Evolutionary conservation across 2,113 vertebrate species (phyloP).

Genomic region (Nycticebus coucang): DNA sequence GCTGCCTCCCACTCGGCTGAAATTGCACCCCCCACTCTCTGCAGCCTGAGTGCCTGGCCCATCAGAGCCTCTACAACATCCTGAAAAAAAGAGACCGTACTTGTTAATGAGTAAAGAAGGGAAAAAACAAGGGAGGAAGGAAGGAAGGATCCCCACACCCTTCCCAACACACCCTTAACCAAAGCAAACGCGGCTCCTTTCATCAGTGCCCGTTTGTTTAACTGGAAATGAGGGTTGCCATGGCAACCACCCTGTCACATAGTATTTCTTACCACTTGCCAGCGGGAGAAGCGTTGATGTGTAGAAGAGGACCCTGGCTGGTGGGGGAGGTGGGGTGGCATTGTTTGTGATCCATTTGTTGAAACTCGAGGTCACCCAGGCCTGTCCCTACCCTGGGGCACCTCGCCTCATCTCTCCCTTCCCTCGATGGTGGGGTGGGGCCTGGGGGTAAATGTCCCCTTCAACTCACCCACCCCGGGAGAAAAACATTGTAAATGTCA

Average conservation of each 20-base stretch:
- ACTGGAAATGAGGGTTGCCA: conserved; percentile 81
- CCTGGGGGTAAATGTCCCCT: neutral
- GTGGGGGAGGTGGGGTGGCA: neutral
- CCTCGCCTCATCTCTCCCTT: neutral
- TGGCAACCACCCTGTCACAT: conserved; percentile 79
- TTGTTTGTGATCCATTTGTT: conserved; percentile 51
- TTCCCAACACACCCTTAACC: conserved; percentile 71
- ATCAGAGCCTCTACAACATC: neutral
- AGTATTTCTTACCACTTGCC: conserved; percentile 78
- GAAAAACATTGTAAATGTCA: conserved; percentile 70
- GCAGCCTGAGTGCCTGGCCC: neutral
- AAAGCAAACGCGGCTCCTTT: conserved; percentile 75
- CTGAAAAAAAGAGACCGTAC: neutral
- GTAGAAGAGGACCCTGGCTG: conserved; percentile 58
- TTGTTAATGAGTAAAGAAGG: neutral
- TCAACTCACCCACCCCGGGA: neutral
- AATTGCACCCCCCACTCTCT: neutral
- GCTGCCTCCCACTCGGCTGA: neutral
- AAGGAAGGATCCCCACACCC: conserved; percentile 48
- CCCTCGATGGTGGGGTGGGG: neutral
- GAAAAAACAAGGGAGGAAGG: neutral
- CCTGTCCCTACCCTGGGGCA: neutral
- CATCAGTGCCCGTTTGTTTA: conserved; percentile 80
- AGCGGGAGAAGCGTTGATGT: conserved; percentile 71
- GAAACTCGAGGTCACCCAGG: conserved; percentile 35